Evolutionary conservation across 2,797 vertebrate genomes (phyloP), one percentile per base, ranked within the genome.

Genomic region (Chrosomus eos): DNA sequence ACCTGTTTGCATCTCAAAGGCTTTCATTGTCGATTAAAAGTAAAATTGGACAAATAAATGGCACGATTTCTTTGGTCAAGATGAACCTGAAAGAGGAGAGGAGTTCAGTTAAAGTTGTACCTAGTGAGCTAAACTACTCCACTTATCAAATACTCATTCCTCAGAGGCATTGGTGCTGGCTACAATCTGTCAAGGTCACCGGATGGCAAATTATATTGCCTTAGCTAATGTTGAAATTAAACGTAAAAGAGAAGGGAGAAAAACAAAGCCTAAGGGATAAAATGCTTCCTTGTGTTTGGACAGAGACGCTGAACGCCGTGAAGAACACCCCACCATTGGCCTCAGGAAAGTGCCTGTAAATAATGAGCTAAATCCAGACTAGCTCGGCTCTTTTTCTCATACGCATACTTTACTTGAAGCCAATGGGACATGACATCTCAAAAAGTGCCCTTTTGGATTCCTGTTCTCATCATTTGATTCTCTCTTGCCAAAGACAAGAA

Each of bases 401-500:
- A 38, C 66, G 85, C 88, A 88, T 88, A 85, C 91, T 92, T 93
- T 89, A 88, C 86, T 86, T 88, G 90, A 90, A 92, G 71, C 89
- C 88, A 88, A 90, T 92, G 90, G 91, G 92, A 93, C 92, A 90
- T 90, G 92, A 91, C 92, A 84, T 60, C 81, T 62, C 79, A 88
- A 83, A 88, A 89, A 89, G 80, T 66, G 67, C 82, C 82, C 85
- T 89, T 89, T 88, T 88, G 77, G 36, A 81, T 13, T 66, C 81
- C 84, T 76, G 71, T 86, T 72, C 58, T 48, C n/a, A 76, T 80
- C 53, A 23, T 68, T 85, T 76, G 77, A 88, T 84, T 88, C 77
- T 80, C 79, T 91, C 55, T 82, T 48, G 40, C 74, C 0, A 85
- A 90, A 93, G 94, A 95, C 93, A 93, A 92, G 94, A 94, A 96